phyloP scores from a whole-genome alignment of 2,113 vertebrate genomes.

The Oceanodroma tethys region DNA sequence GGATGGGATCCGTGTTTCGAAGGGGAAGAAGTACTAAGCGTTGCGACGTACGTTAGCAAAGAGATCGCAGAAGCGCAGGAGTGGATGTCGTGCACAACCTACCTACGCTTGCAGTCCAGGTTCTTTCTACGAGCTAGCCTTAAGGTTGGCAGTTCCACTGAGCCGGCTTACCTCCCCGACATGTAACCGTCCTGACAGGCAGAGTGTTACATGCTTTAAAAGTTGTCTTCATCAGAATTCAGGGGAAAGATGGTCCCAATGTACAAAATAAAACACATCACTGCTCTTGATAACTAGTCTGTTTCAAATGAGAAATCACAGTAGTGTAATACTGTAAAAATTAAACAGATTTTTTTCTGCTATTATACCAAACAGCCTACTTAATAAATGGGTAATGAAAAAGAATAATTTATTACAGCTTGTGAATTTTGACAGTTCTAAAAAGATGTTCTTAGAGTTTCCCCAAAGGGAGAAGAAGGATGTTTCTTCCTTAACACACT shows the following conservation, averaged over 20 bases:
- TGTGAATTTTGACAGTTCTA: conserved; percentile 80
- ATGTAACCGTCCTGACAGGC: background rate
- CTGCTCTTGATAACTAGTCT: conserved; percentile 57
- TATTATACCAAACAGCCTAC: conserved; percentile 78
- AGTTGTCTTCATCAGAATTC: background rate
- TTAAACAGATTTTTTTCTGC: conserved; percentile 78
- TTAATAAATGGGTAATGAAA: conserved; percentile 81
- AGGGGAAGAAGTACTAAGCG: background rate
- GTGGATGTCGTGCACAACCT: background rate
- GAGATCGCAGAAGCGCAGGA: background rate
- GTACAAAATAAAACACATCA: conserved; percentile 21
- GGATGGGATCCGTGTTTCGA: background rate
- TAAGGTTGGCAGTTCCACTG: background rate
- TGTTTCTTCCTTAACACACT: conserved; percentile 68
- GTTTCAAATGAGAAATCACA: conserved; percentile 69
- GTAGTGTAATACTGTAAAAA: conserved; percentile 68
- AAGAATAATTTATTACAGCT: conserved; percentile 83
- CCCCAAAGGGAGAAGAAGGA: conserved; percentile 72
- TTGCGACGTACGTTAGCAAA: background rate
- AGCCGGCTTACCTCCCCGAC: background rate
- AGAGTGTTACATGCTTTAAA: background rate
- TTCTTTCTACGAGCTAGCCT: background rate
- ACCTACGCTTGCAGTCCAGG: background rate
- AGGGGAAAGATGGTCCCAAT: background rate
- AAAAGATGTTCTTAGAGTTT: conserved; percentile 79